Base-by-base conservation (phyloP, 2,113 vertebrate species). In the Coryphaenoides rupestris region DNA sequence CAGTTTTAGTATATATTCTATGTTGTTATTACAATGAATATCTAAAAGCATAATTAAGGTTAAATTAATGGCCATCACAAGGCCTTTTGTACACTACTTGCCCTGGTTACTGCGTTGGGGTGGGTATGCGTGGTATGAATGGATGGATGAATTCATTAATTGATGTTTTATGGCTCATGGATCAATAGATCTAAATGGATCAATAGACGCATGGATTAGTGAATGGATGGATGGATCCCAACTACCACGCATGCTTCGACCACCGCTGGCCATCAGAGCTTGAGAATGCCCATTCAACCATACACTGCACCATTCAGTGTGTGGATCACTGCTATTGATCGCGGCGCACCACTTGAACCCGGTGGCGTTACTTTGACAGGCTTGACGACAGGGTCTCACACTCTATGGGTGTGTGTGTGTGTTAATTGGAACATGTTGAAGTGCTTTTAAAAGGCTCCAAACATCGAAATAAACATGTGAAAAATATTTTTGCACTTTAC, bases 321-420 rank as follows among this genome's bases (percentile, higher is more conserved):
- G 54, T 19, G 69, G 69, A 81, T 84, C 66, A 67, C 70, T 69
- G 60, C 47, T 83, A 83, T 83, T 75, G 76, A 86, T 81, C 58
- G 58, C 45, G 63, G 69, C 55, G 62, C 65, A 65, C 66, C 49
- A 33, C 21, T 57, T 1, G 24, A 45, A 26, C 60, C 68, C 52
- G 65, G 24, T 63, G 63, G 50, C 69, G 26, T 6, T 56, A 49
- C 12, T 72, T 28, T 58, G 57, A 58, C 33, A 46, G 4, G n/a
- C 40, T 69, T 69, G 55, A 62, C 50, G 26, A 19, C 2, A 26
- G 6, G 2, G 24, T 49, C 55, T 52, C 26, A n/a, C n/a, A n/a
- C n/a, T n/a, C n/a, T n/a, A n/a, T n/a, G n/a, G n/a, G n/a, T n/a
- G n/a, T 40, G 12, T 50, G 22, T 52, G 23, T 63, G 26, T 63